Conservation (phyloP, 2,113 vertebrate genomes). For the Myrmecobius fasciatus region DNA sequence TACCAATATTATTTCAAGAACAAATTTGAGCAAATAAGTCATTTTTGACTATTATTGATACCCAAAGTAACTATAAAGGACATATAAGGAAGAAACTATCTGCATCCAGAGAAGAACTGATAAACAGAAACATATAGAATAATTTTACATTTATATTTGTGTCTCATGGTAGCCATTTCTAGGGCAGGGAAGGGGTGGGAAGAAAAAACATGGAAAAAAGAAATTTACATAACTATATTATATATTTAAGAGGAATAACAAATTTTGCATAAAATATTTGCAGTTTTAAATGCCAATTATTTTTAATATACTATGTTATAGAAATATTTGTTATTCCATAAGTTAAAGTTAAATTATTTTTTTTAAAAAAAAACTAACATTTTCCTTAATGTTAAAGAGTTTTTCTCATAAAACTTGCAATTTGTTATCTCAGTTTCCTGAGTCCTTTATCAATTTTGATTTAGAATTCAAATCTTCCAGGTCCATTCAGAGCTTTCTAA, state of each 20-base stretch:
- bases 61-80: not conserved
- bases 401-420: conserved; percentile 9
- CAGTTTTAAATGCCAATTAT: not conserved
- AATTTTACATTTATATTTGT: not conserved
- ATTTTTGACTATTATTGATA: not conserved
- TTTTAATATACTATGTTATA: not conserved
- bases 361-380: not conserved
- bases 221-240: not conserved
- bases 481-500: not conserved
- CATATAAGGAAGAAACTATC: not conserved
- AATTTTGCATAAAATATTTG: not conserved
- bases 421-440: not conserved
- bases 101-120: not conserved
- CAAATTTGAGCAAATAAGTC: not conserved
- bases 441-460: not conserved
- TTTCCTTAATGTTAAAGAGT: not conserved
- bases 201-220: not conserved
- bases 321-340: not conserved
- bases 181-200: too few relatives aligned
- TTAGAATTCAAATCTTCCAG: not conserved
- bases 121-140: not conserved
- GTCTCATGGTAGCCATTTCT: not conserved
- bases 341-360: not conserved
- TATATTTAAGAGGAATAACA: not conserved
- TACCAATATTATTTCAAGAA: not conserved